Conservation (phyloP, 2,797 vertebrate genomes). For the Neostethus bicornis region DNA sequence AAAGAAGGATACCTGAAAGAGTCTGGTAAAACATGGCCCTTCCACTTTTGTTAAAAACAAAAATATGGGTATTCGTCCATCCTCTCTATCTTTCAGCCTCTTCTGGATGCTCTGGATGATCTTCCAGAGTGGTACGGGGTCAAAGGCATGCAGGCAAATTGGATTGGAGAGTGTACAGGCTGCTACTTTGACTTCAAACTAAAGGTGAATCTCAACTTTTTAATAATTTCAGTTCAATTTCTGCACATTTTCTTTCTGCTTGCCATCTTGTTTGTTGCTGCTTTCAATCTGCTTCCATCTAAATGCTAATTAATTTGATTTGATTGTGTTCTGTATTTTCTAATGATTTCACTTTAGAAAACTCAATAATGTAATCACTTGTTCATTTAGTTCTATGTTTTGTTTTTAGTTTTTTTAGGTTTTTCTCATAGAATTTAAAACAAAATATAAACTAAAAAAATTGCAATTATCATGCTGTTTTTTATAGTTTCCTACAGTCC, state of each 20-base stretch:
- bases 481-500: conserved; percentile 16
- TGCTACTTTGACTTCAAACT: conserved; percentile 91
- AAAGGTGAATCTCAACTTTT: conserved; percentile 81
- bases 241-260: conserved; percentile 12
- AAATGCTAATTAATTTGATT: conserved; percentile 29
- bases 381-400: conserved; percentile 1
- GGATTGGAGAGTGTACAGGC: conserved; percentile 93
- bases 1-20: conserved; percentile 13
- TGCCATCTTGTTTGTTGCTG: neutral
- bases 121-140: conserved; percentile 97
- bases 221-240: conserved; percentile 15
- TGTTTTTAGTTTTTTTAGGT: neutral
- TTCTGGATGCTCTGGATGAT: conserved; percentile 87
- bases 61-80: conserved; percentile 29
- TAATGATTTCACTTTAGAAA: conserved; percentile 30
- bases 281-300: neutral
- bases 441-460: conserved; percentile 30
- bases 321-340: conserved; percentile 37
- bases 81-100: conserved; percentile 77
- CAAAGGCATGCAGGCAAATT: conserved; percentile 97
- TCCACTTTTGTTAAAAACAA: conserved; percentile 24
- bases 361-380: conserved; percentile 21
- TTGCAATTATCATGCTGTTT: no score
- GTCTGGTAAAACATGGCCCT: conserved; percentile 23
- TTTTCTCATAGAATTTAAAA: conserved; percentile 24